Percentiles rank a stretch among this genome's conserved stretches.
Conservation (phyloP, 2,888 invertebrate species). For the Lacanobia oleracea region DNA sequence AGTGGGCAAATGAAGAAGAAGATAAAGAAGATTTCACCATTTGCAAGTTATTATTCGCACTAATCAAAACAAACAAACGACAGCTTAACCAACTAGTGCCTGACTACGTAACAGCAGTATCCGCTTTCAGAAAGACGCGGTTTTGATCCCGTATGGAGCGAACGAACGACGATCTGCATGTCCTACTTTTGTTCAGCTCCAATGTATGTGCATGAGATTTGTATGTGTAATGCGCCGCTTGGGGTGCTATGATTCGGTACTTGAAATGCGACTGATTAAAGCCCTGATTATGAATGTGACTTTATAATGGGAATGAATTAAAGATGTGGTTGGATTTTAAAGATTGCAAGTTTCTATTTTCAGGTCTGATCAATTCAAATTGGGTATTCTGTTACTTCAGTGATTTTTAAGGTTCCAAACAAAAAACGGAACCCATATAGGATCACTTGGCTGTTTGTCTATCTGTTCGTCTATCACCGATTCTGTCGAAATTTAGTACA, state of each 20-base stretch:
- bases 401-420: too few relatives aligned
- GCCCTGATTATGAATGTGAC: constrained; percentile 45
- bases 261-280: constrained; percentile 51
- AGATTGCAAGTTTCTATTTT: constrained; percentile 10
- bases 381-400: too few relatives aligned
- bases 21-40: background rate
- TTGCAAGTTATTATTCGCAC: background rate
- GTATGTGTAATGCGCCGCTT: constrained; percentile 47
- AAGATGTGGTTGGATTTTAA: constrained; percentile 23
- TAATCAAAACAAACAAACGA: constrained; percentile 57
- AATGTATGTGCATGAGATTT: constrained; percentile 61
- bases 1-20: too few relatives aligned
- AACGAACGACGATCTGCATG: constrained; percentile 55
- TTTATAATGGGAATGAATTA: constrained; percentile 41
- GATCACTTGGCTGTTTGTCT: too few relatives aligned
- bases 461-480: too few relatives aligned
- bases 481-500: too few relatives aligned
- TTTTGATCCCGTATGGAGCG: constrained; percentile 37
- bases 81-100: constrained; percentile 28
- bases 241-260: constrained; percentile 30
- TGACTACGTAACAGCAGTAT: constrained; percentile 41
- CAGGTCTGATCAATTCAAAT: too few relatives aligned
- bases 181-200: constrained; percentile 53
- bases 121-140: constrained; percentile 39
- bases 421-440: too few relatives aligned